Evolutionary conservation across 2,888 invertebrate species (phyloP), one percentile per base, ranked within the genome.

Genomic region (Stratiomys singularior): DNA sequence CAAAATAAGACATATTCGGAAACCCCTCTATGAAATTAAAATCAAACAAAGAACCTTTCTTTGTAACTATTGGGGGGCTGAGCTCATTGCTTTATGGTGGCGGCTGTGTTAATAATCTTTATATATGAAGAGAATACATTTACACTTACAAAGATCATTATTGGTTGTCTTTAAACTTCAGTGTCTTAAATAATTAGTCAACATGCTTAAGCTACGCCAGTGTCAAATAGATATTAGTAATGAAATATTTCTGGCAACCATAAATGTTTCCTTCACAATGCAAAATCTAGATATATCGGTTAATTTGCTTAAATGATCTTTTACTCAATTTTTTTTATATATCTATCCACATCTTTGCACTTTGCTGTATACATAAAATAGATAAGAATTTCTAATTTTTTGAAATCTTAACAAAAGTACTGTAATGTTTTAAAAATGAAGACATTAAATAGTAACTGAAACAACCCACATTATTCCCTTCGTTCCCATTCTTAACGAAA

Each of bases 401-500:
- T 15, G 15, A 21, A 60, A 7, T 7, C 60, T 60, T 25, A 60
- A 23, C 9, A 60, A 11, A 25, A 52, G 15, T 18, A 18, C 52
- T 63, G 21, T 63, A 11, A 60, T 60, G 21, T 21, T 60, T 21
- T 25, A 64, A 64, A 64, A 27, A 28, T 60, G 9, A 60, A 25
- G 18, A 23, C 58, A n/a, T 60, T 25, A 25, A 60, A 23, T n/a
- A 11, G 30, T 66, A 66, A 46, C 23, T 69, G 46, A 46, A 69
- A 7, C 46, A 69, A 69, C 23, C 30, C 69, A 63, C 5, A 27
- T 23, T 60, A 60, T 60, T 23, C 60, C 23, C n/a, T 66, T 66
- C 56, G 72, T 52, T 72, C 56, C 56, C 37, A 3, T 37, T 37
- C 37, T 44, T 13, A 63, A 76, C 21, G 15, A 78, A 82, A 96